Conservation (phyloP, 2,113 vertebrate genomes). For the Neolamprologus toae region DNA sequence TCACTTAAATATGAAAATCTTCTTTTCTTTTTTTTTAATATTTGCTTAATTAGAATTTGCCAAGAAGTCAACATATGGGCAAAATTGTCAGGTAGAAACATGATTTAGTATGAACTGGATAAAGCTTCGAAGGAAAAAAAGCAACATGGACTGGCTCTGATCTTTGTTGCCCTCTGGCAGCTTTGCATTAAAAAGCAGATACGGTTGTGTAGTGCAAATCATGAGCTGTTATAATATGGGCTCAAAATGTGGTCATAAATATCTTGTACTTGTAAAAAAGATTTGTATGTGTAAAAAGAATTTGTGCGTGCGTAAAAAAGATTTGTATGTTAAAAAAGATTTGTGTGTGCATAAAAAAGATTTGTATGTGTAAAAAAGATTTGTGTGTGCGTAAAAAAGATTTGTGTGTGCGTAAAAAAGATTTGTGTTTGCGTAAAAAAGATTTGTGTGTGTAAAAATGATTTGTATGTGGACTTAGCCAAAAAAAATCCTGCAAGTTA, state of each 20-base stretch:
- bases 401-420: too few species aligned
- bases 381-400: too few species aligned
- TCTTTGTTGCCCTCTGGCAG: neutral
- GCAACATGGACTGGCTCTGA: neutral
- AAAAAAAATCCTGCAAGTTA: too few species aligned
- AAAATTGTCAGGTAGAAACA: neutral
- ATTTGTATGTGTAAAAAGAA: too few species aligned
- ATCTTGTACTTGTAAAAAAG: too few species aligned
- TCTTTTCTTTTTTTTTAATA: rapidly evolving
- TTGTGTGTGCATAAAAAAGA: rapidly evolving
- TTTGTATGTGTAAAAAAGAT: too few species aligned
- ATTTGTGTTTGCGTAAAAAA: too few species aligned
- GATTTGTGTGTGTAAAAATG: too few species aligned
- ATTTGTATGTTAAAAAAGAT: too few species aligned
- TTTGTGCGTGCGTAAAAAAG: too few species aligned
- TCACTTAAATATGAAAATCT: rapidly evolving
- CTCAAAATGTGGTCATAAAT: too few species aligned
- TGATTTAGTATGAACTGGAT: neutral
- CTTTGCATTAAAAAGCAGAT: neutral
- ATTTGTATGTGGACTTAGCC: rapidly evolving
- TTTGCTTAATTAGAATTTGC: neutral
- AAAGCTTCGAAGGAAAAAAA: rapidly evolving
- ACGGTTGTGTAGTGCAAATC: neutral
- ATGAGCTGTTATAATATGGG: neutral
- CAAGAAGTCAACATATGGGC: neutral